Base-by-base conservation (phyloP, 2,113 vertebrate species). In the Nestor notabilis region DNA sequence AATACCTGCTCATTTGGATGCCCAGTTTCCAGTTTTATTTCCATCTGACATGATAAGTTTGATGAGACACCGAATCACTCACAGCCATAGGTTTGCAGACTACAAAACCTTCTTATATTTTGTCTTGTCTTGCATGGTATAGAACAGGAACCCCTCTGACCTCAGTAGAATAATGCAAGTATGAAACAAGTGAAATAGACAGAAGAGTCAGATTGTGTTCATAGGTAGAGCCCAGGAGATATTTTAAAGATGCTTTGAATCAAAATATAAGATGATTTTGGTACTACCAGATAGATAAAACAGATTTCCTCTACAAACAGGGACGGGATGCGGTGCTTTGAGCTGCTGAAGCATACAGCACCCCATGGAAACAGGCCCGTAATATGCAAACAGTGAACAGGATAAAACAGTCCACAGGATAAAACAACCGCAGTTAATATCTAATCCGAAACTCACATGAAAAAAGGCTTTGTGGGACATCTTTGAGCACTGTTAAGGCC, bases 121-220 rank as follows among this genome's bases (percentile, higher is more conserved):
- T 7, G 0, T 50, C 37, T 74, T 8, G 1, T 24, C 17, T 60
- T 70, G 24, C 17, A 35, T n/a, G 37, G 17, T 29, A 10, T 13
- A 53, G 66, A 28, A 39, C 0, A 75, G 39, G 25, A 87, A 66
- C 15, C 50, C n/a, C 13, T 52, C 39, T 46, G 43, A 85, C 17
- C 18, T 88, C 5, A 1, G 7, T 3, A 39, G 14, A 70, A 78
- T 44, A 44, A 35, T 0, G 5, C 0, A 6, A 33, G 11, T 55
- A 53, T 33, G n/a, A 60, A 91, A 44, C 25, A 76, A 27, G 5
- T 44, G 50, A 53, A 35, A 61, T 9, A 20, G 43, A 75, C 21
- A 75, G 27, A 65, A 56, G 16, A 46, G 49, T 44, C 43, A 33
- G 47, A 13, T 33, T 76, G n/a, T 5, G 9, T 18, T 56, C 5